A percentile compares a stretch with the other conserved stretches of the same genome.
phyloP scores from a whole-genome alignment of 2,797 vertebrate genomes.

The Cossypha dichroa region DNA sequence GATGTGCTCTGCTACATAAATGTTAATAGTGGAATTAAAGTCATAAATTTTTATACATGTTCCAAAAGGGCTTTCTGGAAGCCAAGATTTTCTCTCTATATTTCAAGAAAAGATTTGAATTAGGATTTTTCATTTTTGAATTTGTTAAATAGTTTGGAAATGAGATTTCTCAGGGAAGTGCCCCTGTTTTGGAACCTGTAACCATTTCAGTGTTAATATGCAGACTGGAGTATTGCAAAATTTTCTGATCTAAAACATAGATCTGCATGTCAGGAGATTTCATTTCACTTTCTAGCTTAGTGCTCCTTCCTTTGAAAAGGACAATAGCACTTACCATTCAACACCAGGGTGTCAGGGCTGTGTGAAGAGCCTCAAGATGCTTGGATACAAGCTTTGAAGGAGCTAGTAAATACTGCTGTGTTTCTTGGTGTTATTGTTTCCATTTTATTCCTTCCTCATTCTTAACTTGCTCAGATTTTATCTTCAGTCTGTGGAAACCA shows the following conservation, averaged over 20 bases:
- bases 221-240: background rate
- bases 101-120: background rate
- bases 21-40: background rate
- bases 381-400: background rate
- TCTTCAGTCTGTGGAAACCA: background rate
- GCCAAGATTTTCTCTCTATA: background rate
- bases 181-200: background rate
- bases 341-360: fast-evolving
- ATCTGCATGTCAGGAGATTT: background rate
- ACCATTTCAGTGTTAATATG: background rate
- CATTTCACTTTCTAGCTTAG: background rate
- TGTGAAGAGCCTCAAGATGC: background rate
- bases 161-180: background rate
- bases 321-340: background rate
- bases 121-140: background rate
- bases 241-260: background rate
- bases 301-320: background rate
- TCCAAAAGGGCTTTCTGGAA: background rate
- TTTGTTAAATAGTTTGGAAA: background rate
- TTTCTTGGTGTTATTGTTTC: background rate
- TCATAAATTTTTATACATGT: background rate
- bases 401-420: background rate
- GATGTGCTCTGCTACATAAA: background rate
- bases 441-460: background rate
- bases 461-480: background rate